phyloP scores from a whole-genome alignment of 2,797 vertebrate species.

The Gambusia yucatana region DNA sequence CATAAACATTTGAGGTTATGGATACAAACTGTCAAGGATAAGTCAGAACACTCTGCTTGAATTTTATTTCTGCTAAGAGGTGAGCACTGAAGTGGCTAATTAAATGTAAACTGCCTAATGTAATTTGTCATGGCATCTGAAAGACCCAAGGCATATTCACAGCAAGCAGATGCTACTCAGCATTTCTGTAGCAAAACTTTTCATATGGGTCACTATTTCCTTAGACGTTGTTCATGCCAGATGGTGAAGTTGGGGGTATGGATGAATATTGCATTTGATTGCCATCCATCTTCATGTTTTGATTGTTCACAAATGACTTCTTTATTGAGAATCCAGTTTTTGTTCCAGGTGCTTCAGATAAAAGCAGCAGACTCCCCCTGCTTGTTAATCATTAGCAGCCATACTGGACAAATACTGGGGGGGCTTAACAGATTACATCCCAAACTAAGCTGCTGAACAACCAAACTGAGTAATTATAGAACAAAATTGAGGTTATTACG shows the following conservation, averaged over 20 bases:
- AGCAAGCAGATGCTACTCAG: conserved; percentile 85
- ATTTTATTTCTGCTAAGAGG: conserved; percentile 59
- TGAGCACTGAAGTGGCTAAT: conserved; percentile 80
- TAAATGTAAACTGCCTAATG: conserved; percentile 83
- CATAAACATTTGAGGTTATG: background rate
- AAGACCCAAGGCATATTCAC: conserved; percentile 79
- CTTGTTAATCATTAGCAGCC: conserved; percentile 30
- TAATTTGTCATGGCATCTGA: conserved; percentile 84
- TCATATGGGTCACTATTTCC: conserved; percentile 81
- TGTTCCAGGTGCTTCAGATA: conserved; percentile 48
- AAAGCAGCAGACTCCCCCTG: conserved; percentile 41
- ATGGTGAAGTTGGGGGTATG: conserved; percentile 66
- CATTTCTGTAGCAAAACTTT: conserved; percentile 76
- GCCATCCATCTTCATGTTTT: conserved; percentile 59
- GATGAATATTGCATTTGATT: conserved; percentile 59
- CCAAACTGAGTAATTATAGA: background rate
- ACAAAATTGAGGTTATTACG: background rate
- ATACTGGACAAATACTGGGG: conserved; percentile 13
- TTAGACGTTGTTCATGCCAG: conserved; percentile 71
- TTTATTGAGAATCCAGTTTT: conserved; percentile 47
- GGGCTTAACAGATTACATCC: conserved; percentile 13
- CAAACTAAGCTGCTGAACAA: conserved; percentile 5
- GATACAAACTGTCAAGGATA: conserved; percentile 23
- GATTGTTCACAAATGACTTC: conserved; percentile 59
- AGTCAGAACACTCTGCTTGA: conserved; percentile 40